Base-by-base conservation (phyloP, 2,888 invertebrate species). In the Furcula furcula region DNA sequence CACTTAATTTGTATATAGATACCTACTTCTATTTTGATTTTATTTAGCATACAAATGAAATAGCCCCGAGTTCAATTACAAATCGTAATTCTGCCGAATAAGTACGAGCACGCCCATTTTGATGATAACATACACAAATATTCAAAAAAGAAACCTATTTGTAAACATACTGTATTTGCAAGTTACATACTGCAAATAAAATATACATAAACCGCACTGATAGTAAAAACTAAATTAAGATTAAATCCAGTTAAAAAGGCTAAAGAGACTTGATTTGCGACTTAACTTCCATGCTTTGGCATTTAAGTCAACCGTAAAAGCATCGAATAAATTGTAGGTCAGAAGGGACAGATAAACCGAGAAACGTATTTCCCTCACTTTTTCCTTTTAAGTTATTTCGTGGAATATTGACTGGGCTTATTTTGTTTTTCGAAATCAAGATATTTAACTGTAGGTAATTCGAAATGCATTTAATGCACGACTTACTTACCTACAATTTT, bases 321-420 rank as follows among this genome's bases (percentile, higher is more conserved):
- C 81, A 80, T 78, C 77, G 79, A 83, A 84, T 85, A 83, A 85
- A 86, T 85, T 84, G 84, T 86, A 80, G 83, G 86, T 85, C 86
- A 82, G 79, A 81, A 82, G 84, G 86, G 85, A 86, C 82, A 85
- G 81, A 87, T 85, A 85, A 86, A 85, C 65, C 70, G 74, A 59
- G 55, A 55, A 74, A 64, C 67, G 72, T 67, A 69, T 76, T 78
- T 78, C 69, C 66, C 29, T 62, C 58, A 55, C 65, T 63, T 75
- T 76, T 80, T 61, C 62, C 68, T 74, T 75, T 76, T 63, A 69
- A 76, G 68, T 79, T 78, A 76, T 82, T 81, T 71, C 52, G 68
- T 68, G 47, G 68, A 71, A 73, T 81, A 79, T 76, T 76, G 76
- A 80, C 69, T 71, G 39, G n/a, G 58, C 46, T 57, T 55, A 64